Evolutionary conservation across 2,797 vertebrate species (phyloP), one percentile per base, ranked within the genome.

Genomic region (Silurus lanzhouensis): DNA sequence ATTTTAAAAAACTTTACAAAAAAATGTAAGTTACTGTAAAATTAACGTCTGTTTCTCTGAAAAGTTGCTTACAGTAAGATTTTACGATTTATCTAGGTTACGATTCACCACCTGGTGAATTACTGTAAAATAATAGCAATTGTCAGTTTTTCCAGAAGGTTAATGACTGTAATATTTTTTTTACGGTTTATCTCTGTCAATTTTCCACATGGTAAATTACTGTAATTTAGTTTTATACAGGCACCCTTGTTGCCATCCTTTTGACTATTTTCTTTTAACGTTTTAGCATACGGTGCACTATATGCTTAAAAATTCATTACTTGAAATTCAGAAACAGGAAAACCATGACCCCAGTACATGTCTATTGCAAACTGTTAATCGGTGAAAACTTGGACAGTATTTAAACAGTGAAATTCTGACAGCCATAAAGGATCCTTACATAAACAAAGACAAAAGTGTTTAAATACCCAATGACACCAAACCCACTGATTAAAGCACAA

Each of bases 121-220:
- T 63, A 79, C 38, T 52, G 61, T 52, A 64, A 66, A 79, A 79
- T 63, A 63, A 63, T 46, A 63, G 60, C 63, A n/a, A 79, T 79
- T 80, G 44, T 80, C 22, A 64, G 44, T 80, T 66, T 81, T 67
- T 67, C 63, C 79, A 67, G 46, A 81, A 81, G 79, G 79, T 81
- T 81, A 81, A 81, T 81, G 44, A 67, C 61, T 81, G 57, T 66
- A 19, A 81, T 52, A 52, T 66, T 81, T 81, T 81, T 38, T 80
- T 81, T 81, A 81, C 4, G 46, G 63, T 27, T 66, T 66, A 81
- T 81, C 63, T 81, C 63, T 81, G 63, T 81, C 79, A 81, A 81
- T 81, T 81, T 81, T 81, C 61, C 63, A 81, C 79, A 81, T 81
- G 79, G 15, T 67, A 66, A 81, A 81, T 81, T 81, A 48, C 60